Conservation (phyloP, 2,797 vertebrate genomes). For the Scleropages formosus region DNA sequence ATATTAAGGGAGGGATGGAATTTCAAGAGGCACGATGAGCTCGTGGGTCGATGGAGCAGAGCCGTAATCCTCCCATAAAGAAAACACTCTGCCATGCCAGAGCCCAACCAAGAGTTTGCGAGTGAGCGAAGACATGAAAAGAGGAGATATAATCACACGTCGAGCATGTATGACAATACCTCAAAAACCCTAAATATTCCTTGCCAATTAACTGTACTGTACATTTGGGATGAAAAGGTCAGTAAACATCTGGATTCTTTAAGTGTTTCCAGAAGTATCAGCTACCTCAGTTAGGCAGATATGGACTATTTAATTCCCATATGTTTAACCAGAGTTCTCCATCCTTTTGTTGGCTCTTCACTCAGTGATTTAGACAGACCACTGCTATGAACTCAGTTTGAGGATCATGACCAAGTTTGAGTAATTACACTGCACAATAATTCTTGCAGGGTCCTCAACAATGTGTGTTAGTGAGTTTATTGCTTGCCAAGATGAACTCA, state of each 20-base stretch:
- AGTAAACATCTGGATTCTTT: conserved; percentile 14
- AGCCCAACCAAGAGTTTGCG: background rate
- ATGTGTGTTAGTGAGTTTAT: conserved; percentile 37
- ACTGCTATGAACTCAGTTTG: conserved; percentile 1
- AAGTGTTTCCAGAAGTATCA: background rate
- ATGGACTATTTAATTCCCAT: background rate
- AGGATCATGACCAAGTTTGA: conserved; percentile 28
- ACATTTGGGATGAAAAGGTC: conserved; percentile 23
- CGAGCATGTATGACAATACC: background rate
- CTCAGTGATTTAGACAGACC: conserved; percentile 33
- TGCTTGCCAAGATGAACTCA: conserved; percentile 31
- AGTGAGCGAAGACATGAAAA: conserved; percentile 19
- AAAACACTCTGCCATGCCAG: conserved; percentile 1
- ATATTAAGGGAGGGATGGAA: conserved; percentile 34
- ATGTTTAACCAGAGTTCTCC: conserved; percentile 16
- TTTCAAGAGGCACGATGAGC: conserved; percentile 25
- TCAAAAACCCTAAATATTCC: conserved; percentile 4
- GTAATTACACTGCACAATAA: conserved; percentile 31
- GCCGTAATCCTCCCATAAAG: conserved; percentile 35
- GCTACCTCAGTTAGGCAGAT: background rate
- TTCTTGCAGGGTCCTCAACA: conserved; percentile 27
- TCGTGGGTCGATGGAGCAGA: conserved; percentile 28
- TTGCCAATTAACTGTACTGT: conserved; percentile 12
- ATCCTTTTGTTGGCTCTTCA: conserved; percentile 19
- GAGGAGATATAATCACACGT: conserved; percentile 11